Evolutionary conservation across 2,888 invertebrate species (phyloP).

Genomic region (Acronicta aceris): DNA sequence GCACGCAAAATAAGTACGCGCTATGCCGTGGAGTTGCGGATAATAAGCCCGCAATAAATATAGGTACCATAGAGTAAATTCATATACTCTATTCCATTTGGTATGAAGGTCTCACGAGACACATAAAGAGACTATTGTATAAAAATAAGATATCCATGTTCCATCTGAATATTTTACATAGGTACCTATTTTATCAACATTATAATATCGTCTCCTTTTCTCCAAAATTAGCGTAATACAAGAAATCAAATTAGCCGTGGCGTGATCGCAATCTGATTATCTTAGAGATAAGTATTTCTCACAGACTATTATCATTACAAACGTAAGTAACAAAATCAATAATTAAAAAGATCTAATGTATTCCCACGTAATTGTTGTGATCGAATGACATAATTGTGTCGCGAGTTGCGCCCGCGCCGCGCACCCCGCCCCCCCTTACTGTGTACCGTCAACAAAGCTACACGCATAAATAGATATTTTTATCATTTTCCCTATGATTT

Average conservation of each 20-base stretch:
- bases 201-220: neutral
- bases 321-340: conserved; percentile 40
- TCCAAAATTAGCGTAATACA: neutral
- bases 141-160: neutral
- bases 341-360: conserved; percentile 62
- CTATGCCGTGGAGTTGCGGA: no score
- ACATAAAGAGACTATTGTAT: neutral
- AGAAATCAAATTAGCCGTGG: neutral
- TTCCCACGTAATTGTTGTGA: conserved; percentile 79
- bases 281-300: conserved; percentile 36
- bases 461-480: neutral
- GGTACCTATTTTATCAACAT: no score
- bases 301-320: conserved; percentile 23
- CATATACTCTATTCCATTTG: neutral
- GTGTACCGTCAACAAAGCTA: conserved; percentile 53
- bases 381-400: conserved; percentile 77
- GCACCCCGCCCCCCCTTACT: conserved; percentile 23
- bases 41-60: no score
- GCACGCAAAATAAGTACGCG: no score
- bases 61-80: no score
- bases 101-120: no score
- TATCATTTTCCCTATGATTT: neutral
- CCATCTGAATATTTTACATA: neutral
- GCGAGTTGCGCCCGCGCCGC: conserved; percentile 51
- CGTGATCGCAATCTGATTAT: conserved; percentile 13